Evolutionary conservation across 2,888 invertebrate genomes (phyloP).

Genomic region (Aquatica leii): DNA sequence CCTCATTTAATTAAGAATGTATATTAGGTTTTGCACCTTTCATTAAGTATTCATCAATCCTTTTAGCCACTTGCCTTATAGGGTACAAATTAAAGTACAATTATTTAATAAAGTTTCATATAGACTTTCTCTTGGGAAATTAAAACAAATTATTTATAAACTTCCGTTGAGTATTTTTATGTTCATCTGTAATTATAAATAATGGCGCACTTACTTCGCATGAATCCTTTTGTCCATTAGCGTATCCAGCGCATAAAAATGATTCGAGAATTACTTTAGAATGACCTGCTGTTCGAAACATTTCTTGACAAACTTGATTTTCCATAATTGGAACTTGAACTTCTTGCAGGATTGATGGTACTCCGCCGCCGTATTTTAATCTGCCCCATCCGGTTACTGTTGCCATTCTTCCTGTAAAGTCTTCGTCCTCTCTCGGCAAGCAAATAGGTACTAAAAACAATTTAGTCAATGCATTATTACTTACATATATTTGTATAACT

Average conservation of each 20-base stretch:
- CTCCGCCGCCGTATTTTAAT: constrained; percentile 88
- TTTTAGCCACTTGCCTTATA: neutral
- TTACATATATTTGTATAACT: neutral
- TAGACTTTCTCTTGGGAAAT: neutral
- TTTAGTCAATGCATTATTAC: too few relatives aligned
- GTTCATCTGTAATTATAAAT: too few relatives aligned
- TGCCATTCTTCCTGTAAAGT: constrained; percentile 86
- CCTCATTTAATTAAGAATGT: too few relatives aligned
- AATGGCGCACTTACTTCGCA: constrained; percentile 75
- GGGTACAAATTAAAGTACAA: neutral
- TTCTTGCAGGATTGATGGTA: constrained; percentile 89
- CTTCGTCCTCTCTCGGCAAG: constrained; percentile 80
- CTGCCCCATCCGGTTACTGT: constrained; percentile 94
- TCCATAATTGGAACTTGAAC: constrained; percentile 93
- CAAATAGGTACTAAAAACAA: constrained; percentile 82
- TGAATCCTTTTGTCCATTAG: constrained; percentile 90
- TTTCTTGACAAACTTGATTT: constrained; percentile 90
- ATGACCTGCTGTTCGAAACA: constrained; percentile 92
- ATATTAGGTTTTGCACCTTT: neutral
- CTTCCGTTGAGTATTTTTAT: neutral
- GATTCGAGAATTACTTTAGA: constrained; percentile 85
- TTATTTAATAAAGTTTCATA: neutral
- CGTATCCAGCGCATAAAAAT: constrained; percentile 92
- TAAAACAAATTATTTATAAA: neutral
- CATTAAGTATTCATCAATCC: neutral